Evolutionary conservation across 1,140 invertebrate species (phyloP).

Genomic region (Sipha flava): DNA sequence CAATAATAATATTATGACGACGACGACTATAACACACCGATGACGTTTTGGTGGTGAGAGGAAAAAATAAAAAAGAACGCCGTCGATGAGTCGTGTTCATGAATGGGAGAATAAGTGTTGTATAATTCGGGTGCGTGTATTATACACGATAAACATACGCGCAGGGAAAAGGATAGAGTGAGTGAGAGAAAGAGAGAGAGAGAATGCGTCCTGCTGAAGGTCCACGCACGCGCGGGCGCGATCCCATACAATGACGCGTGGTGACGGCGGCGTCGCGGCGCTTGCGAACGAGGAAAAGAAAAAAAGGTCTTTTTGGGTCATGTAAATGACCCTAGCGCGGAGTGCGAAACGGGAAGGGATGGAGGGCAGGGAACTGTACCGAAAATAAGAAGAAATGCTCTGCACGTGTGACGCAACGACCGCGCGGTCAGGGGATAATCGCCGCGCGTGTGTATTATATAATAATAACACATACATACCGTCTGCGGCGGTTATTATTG

Average conservation of each 20-base stretch:
- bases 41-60: background rate
- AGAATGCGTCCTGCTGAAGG: too few species aligned
- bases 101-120: background rate
- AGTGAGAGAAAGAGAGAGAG: background rate
- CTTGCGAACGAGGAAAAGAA: background rate
- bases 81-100: background rate
- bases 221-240: too few species aligned
- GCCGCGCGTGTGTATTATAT: background rate
- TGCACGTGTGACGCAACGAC: background rate
- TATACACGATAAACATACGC: too few species aligned
- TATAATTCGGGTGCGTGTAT: background rate
- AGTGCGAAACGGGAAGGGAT: background rate
- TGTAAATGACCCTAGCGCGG: slow-evolving; percentile 9
- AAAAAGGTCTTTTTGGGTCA: slow-evolving; percentile 2
- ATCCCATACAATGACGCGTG: background rate
- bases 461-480: background rate
- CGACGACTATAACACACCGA: too few species aligned
- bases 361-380: background rate
- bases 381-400: background rate
- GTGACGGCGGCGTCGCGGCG: background rate
- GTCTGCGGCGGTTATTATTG: background rate
- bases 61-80: background rate
- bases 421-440: background rate
- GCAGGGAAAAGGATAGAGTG: too few species aligned
- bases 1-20: background rate